Evolutionary conservation across 2,888 invertebrate species (phyloP).

Genomic region (Neoitamus cyanurus): DNA sequence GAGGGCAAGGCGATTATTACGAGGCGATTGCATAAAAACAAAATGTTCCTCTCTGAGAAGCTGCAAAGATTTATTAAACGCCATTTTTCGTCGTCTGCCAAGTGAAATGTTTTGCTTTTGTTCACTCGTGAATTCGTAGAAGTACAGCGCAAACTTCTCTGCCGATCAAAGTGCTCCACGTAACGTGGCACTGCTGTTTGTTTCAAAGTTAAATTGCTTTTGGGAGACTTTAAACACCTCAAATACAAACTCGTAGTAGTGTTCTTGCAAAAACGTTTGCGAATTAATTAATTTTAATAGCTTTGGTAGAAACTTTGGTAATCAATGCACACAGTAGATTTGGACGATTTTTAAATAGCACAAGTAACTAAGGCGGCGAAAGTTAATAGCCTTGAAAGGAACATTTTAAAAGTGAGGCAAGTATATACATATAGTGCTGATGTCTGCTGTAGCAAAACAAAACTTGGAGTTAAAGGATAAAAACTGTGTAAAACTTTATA

Average conservation of each 20-base stretch:
- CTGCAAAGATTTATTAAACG: background rate
- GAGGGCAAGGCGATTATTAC: background rate
- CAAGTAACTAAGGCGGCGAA: background rate
- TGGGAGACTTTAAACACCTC: background rate
- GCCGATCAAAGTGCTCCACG: background rate
- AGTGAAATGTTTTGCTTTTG: background rate
- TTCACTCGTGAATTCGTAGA: background rate
- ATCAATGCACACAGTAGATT: background rate
- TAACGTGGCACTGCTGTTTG: background rate
- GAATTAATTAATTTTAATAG: background rate
- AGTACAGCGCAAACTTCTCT: background rate
- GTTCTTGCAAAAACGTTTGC: background rate
- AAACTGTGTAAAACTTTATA: too few species aligned
- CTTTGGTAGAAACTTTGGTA: background rate
- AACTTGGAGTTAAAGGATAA: too few species aligned
- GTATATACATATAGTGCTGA: background rate
- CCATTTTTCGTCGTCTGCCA: background rate
- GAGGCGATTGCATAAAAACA: background rate
- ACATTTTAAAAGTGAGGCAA: background rate
- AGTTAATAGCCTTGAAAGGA: background rate
- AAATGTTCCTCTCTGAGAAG: background rate
- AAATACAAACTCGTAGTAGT: background rate
- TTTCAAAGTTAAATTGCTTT: background rate
- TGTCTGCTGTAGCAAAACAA: background rate
- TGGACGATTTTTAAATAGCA: background rate